Evolutionary conservation across 2,113 vertebrate genomes (phyloP).

Genomic region (Sula dactylatra): DNA sequence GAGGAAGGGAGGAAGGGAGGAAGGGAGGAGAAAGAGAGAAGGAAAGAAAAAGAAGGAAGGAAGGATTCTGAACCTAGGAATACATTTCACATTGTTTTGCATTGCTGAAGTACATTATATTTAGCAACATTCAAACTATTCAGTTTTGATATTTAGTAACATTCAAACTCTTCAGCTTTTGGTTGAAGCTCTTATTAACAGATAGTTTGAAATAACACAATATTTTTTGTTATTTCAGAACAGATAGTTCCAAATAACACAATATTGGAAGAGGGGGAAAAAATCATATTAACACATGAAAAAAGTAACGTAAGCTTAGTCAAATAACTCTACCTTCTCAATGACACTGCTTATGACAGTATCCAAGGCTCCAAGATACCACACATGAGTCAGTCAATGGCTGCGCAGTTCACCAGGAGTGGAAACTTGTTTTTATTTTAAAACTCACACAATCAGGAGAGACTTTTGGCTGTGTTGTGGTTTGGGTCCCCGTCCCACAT

Average conservation of each 20-base stretch:
- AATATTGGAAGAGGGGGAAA: neutral
- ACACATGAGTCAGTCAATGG: conserved; percentile 69
- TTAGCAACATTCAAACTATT: neutral
- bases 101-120: neutral
- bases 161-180: neutral
- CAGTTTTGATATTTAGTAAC: neutral
- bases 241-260: neutral
- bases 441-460: neutral
- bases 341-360: conserved; percentile 74
- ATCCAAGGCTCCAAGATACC: conserved; percentile 67
- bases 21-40: neutral
- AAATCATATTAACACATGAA: neutral
- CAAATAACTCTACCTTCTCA: conserved; percentile 73
- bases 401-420: conserved; percentile 70
- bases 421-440: conserved; percentile 73
- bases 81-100: neutral
- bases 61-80: neutral
- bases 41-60: neutral
- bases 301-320: conserved; percentile 11
- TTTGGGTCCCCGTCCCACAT: neutral
- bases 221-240: neutral
- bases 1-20: neutral
- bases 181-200: neutral
- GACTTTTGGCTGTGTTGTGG: neutral
- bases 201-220: neutral